Percentiles rank a stretch among this genome's conserved stretches.
Conservation (phyloP, 2,888 invertebrate species). For the Dysmachus trigonus region DNA sequence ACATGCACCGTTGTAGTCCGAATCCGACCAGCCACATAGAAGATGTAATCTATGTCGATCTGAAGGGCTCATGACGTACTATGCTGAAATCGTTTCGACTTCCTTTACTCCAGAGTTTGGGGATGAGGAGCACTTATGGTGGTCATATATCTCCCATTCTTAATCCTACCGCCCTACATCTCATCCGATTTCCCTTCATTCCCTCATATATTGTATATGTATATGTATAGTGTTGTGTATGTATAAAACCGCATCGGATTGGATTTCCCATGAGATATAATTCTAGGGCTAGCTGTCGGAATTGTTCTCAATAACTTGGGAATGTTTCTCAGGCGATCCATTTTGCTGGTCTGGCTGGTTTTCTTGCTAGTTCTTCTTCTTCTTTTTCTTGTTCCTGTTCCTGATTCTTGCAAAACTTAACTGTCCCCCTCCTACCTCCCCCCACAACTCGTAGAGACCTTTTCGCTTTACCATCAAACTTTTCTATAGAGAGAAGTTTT, state of each 20-base stretch:
- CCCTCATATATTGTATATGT: no score
- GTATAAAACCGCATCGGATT: slow-evolving; percentile 27
- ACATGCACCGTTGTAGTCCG: neutral
- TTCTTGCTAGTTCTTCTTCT: neutral
- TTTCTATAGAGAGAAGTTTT: neutral
- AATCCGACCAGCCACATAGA: neutral
- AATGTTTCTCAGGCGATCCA: slow-evolving; percentile 34
- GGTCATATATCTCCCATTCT: neutral
- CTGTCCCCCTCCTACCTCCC: neutral
- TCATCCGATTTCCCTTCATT: neutral
- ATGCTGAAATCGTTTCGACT: neutral
- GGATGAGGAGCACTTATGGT: slow-evolving; percentile 2
- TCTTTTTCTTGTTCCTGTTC: neutral
- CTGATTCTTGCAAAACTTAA: neutral
- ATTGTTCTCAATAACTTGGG: slow-evolving; percentile 32
- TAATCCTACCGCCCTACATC: neutral
- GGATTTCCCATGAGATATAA: slow-evolving; percentile 32
- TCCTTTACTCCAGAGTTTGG: neutral
- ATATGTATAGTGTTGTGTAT: no score
- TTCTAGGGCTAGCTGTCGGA: slow-evolving; percentile 18
- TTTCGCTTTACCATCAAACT: neutral
- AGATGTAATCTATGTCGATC: neutral
- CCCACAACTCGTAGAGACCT: no score
- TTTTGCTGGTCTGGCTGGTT: neutral
- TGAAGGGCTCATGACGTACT: slow-evolving; percentile 23